phyloP scores from a whole-genome alignment of 2,888 invertebrate species.

The Hoplodrina ambigua region DNA sequence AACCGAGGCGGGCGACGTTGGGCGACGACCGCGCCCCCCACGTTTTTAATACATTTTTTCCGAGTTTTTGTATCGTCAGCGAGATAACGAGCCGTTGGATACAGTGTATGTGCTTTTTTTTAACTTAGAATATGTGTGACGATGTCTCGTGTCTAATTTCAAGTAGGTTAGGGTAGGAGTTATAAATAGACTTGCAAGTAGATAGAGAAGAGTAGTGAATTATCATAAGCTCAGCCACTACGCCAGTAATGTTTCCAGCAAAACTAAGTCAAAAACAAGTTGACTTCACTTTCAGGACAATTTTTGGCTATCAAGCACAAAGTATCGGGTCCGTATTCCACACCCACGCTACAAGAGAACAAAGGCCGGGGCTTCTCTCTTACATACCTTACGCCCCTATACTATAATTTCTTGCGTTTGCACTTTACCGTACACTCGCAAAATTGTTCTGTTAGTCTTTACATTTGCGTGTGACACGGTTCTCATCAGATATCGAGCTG shows the following conservation, averaged over 20 bases:
- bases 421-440: conserved; percentile 54
- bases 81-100: conserved; percentile 78
- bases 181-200: not conserved
- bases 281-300: not conserved
- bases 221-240: not conserved
- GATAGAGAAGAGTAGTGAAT: not conserved
- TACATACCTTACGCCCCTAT: conserved; percentile 54
- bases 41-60: conserved; percentile 78
- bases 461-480: conserved; percentile 58
- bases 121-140: conserved; percentile 29
- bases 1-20: conserved; percentile 69
- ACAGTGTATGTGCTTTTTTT: conserved; percentile 54
- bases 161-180: conserved; percentile 8
- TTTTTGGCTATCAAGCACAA: not conserved
- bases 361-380: not conserved
- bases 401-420: conserved; percentile 73
- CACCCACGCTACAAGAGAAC: not conserved
- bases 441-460: conserved; percentile 65
- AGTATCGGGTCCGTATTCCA: not conserved
- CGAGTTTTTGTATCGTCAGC: conserved; percentile 80
- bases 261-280: not conserved
- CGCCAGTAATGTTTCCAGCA: not conserved
- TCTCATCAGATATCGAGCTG: conserved; percentile 34
- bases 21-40: conserved; percentile 68
- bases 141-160: conserved; percentile 2